Evolutionary conservation across 2,888 invertebrate genomes (phyloP).

Genomic region (Mechanitis messenoides): DNA sequence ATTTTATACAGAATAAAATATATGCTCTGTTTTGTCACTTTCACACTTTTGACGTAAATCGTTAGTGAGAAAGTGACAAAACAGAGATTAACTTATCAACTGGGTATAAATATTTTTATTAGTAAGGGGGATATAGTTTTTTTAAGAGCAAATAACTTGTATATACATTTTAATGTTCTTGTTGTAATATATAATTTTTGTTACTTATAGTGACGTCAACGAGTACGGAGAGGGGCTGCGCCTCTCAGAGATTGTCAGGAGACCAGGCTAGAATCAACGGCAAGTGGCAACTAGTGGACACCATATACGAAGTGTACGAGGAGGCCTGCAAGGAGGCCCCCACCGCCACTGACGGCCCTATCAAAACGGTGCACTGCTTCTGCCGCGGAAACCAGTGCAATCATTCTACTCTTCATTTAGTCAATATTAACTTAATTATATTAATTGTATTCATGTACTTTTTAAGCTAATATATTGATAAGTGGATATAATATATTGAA

Average conservation of each 20-base stretch:
- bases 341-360: constrained; percentile 70
- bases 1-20: too few relatives aligned
- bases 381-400: constrained; percentile 86
- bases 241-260: constrained; percentile 79
- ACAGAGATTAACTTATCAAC: too few relatives aligned
- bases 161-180: too few relatives aligned
- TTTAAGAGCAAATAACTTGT: too few relatives aligned
- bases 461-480: constrained; percentile 18
- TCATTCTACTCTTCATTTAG: constrained; percentile 39
- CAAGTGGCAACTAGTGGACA: constrained; percentile 78
- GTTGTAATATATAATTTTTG: not conserved
- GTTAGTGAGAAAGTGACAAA: too few relatives aligned
- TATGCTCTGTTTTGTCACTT: too few relatives aligned
- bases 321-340: constrained; percentile 81
- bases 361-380: constrained; percentile 81
- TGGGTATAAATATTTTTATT: too few relatives aligned
- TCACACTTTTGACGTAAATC: too few relatives aligned
- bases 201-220: constrained; percentile 45
- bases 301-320: constrained; percentile 81
- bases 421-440: constrained; percentile 17
- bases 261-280: constrained; percentile 72
- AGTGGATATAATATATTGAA: too few relatives aligned
- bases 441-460: constrained; percentile 19
- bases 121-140: too few relatives aligned
- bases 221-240: constrained; percentile 78